phyloP scores from a whole-genome alignment of 2,113 vertebrate species.

The Elaphurus davidianus region DNA sequence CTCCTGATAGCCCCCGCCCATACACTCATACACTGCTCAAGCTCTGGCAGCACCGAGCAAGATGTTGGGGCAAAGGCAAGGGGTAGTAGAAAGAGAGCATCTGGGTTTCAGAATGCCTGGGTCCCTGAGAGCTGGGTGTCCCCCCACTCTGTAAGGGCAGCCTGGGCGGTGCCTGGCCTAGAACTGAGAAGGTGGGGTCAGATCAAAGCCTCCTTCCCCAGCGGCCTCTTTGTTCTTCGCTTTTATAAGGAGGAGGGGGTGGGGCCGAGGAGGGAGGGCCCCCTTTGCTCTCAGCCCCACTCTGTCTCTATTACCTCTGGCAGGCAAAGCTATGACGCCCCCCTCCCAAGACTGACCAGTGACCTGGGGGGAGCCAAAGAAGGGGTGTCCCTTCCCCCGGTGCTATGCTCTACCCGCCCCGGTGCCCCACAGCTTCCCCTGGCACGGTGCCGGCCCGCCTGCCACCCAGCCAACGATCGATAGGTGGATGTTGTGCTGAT shows the following conservation, averaged over 20 bases:
- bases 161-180: constrained; percentile 60
- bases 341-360: neutral
- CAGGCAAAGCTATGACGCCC: neutral
- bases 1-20: neutral
- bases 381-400: neutral
- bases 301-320: neutral
- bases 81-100: neutral
- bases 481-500: constrained; percentile 72
- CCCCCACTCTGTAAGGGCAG: constrained; percentile 23
- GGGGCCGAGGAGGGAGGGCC: constrained; percentile 57
- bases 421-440: neutral
- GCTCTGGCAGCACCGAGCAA: neutral
- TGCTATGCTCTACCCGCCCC: neutral
- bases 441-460: constrained; percentile 8
- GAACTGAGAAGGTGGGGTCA: constrained; percentile 72
- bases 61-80: neutral
- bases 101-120: neutral
- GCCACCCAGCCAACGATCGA: constrained; percentile 59
- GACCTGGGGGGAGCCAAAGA: neutral
- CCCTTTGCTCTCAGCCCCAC: constrained; percentile 34
- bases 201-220: constrained; percentile 72
- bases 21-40: neutral
- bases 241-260: constrained; percentile 71
- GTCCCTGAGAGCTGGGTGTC: neutral
- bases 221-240: constrained; percentile 74